Evolutionary conservation across 2,797 vertebrate species (phyloP).

Genomic region (Tolypeutes matacus): DNA sequence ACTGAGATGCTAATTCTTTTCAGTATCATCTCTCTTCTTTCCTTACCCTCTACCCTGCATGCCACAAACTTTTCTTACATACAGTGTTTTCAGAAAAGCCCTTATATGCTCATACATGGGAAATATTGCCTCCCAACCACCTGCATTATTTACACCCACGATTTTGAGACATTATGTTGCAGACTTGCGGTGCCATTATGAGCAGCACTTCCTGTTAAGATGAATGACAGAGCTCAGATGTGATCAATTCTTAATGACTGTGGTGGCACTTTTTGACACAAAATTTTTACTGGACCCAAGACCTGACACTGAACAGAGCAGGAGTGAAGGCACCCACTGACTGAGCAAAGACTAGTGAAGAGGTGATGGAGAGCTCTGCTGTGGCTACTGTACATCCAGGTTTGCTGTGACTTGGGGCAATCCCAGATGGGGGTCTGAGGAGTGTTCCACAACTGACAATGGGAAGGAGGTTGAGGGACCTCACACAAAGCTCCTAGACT

Average conservation of each 20-base stretch:
- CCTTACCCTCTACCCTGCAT: not conserved
- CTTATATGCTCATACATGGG: not conserved
- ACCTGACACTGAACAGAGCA: not conserved
- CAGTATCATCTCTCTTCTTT: not conserved
- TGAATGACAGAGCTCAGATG: not conserved
- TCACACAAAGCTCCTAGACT: not conserved
- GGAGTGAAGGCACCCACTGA: not conserved
- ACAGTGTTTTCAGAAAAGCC: not conserved
- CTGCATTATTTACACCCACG: not conserved
- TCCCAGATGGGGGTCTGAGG: too few relatives aligned
- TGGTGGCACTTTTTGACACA: not conserved
- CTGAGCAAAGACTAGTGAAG: not conserved
- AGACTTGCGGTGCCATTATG: not conserved
- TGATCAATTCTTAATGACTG: not conserved
- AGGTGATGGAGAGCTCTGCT: not conserved
- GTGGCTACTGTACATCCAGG: slow-evolving; percentile 48
- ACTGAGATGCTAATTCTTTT: not conserved
- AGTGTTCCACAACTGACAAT: not conserved
- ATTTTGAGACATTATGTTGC: not conserved
- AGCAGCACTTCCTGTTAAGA: not conserved
- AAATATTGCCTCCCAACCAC: not conserved
- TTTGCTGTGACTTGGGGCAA: slow-evolving; percentile 56
- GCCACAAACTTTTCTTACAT: not conserved
- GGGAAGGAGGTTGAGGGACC: rapidly evolving
- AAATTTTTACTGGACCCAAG: not conserved